Evolutionary conservation across 2,797 vertebrate species (phyloP), one percentile per base, ranked within the genome.

Genomic region (Chromis chromis): DNA sequence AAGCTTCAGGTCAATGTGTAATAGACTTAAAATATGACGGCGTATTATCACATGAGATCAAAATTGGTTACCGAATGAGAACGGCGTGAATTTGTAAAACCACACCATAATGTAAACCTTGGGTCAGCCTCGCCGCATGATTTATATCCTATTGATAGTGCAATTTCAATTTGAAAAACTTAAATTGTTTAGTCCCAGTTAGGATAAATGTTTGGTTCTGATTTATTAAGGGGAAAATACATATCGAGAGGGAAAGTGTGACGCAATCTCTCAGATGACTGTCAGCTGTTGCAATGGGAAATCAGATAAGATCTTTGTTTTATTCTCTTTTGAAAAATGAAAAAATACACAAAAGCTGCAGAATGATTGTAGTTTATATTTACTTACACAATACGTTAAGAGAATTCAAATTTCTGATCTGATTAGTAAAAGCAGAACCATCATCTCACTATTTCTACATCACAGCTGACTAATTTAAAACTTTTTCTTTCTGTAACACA

Each of bases 231-330:
- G 14, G 8, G 54, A 49, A 52, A 63, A 68, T 22, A 59, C 4
- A 28, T 13, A 64, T 53, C 6, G 7, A 28, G 17, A 28, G 46
- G 70, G 27, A 57, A 31, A 55, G 49, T 22, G 5, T 54, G 57
- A 44, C 55, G 65, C 22, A 22, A 1, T 17, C 52, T 58, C 53
- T 76, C 58, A 72, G 28, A 72, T 58, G 55, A 39, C 56, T 27
- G 17, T 74, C 70, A 58, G 9, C 4, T 0, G 36, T 70, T 69
- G 48, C 48, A n/a, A 70, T 28, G 33, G 50, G 62, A 57, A 21
- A 65, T 11, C 22, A n/a, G n/a, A n/a, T n/a, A n/a, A n/a, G n/a
- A n/a, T n/a, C n/a, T 48, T 28, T 31, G 39, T 21, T 42, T 58
- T 33, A 11, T 36, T 11, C 14, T 17, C 40, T 42, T 42, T 42